Conservation (phyloP, 2,888 invertebrate genomes). For the Steinernema hermaphroditum region DNA sequence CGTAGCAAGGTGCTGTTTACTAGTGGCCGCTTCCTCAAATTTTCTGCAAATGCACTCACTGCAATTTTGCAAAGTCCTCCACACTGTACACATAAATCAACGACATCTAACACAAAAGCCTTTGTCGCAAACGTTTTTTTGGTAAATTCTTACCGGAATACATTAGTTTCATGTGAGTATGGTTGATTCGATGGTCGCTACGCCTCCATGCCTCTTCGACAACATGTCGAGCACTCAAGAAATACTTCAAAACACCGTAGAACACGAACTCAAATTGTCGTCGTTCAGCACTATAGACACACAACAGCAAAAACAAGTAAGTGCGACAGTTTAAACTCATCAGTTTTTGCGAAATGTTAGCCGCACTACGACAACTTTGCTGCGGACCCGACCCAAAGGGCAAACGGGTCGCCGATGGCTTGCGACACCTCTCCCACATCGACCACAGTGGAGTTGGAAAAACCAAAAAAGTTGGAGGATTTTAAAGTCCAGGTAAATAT, state of each 20-base stretch:
- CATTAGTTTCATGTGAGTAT: too few species aligned
- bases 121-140: too few species aligned
- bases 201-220: background rate
- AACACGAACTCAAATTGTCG: background rate
- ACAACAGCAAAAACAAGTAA: constrained; percentile 14
- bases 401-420: constrained; percentile 18
- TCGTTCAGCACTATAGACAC: background rate
- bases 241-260: background rate
- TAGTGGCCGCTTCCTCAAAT: too few species aligned
- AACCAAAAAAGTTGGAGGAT: constrained; percentile 17
- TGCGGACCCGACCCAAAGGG: background rate
- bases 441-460: constrained; percentile 8
- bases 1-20: background rate
- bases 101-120: too few species aligned
- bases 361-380: background rate
- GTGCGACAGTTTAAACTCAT: background rate
- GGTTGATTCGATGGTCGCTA: constrained; percentile 8
- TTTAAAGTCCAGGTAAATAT: constrained; percentile 3
- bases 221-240: constrained; percentile 5
- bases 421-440: constrained; percentile 23
- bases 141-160: too few species aligned
- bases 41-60: too few species aligned
- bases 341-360: background rate
- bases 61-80: too few species aligned
- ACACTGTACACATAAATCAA: too few species aligned